Evolutionary conservation across 92 coral and sea anemone species (phyloP), one percentile per base, ranked within the genome.

Genomic region (Epizoanthus illoricatus): DNA sequence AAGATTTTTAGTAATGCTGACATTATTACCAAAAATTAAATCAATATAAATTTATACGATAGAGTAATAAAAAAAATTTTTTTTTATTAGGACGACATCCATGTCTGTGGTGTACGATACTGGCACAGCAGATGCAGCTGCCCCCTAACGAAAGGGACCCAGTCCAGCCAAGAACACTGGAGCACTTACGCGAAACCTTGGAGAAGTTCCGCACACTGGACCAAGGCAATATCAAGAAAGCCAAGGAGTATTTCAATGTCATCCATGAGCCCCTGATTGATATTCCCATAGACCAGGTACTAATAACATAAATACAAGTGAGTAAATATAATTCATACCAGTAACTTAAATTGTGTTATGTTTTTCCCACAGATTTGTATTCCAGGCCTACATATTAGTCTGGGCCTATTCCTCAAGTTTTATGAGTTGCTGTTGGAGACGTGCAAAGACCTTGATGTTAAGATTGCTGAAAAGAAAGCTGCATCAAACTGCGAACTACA

Each of bases 381-480:
- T 21, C 69, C 69, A 64, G 69, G 69, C 33, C 33, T 64, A 64
- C 69, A 64, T 23, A 64, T 64, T 2, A 64, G 69, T 64, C 69
- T 64, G 40, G 69, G 69, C 40, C 69, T 64, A 9, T 64, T 64
- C 11, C 69, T 64, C 1, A 64, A 64, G 40, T 64, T 64, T 62
- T 62, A 62, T 18, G 67, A 62, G 16, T 62, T 62, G 67, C 67
- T 62, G 67, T 62, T 62, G 67, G 67, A 62, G 67, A n/a, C 67
- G 20, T 62, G 67, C 67, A 62, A 62, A 62, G 67, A 62, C 8
- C 69, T 64, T 23, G 69, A 64, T 23, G 40, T 64, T 28, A 64
- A 64, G 69, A 64, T 64, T 64, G 69, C 69, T 4, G 40, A 23
- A 64, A 64, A 23, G 12, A 64, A 64, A 64, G 15, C 55, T 7